These are phyloP conservation scores for Acrossocheilus wenchowensis DNA, from an alignment of 2,797 vertebrate species.

Conservation along the genomic window DNA sequence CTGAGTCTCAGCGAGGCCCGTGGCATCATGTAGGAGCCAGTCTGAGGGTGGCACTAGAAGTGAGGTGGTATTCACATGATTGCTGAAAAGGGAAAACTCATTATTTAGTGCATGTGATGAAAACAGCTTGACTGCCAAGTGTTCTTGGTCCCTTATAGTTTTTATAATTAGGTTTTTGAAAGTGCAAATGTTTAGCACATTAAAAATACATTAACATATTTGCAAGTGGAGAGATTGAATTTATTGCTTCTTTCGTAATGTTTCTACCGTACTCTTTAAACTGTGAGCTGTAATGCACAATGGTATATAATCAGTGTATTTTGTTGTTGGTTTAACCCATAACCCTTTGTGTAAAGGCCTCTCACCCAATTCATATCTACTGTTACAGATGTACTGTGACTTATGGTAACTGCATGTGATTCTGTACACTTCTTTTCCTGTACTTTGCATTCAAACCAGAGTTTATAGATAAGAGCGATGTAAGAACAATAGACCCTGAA, in stretches of 20 bases:
- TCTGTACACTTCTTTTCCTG: constrained; percentile 12
- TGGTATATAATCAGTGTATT: background rate
- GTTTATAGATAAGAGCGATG: constrained; percentile 42
- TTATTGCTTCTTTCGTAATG: background rate
- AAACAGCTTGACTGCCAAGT: background rate
- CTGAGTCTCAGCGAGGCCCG: constrained; percentile 67
- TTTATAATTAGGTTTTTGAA: background rate
- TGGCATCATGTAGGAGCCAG: constrained; percentile 58
- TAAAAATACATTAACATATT: constrained; percentile 21
- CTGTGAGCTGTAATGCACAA: background rate
- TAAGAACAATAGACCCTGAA: constrained; percentile 20
- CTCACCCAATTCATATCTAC: constrained; percentile 16
- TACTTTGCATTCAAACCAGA: constrained; percentile 33
- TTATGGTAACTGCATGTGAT: background rate
- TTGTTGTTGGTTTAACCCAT: background rate
- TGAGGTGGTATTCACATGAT: constrained; percentile 21
- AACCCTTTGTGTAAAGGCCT: background rate
- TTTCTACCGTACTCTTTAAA: background rate
- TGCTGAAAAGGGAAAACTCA: background rate
- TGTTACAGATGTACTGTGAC: background rate
- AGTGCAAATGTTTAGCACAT: constrained; percentile 8
- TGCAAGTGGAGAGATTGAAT: background rate
- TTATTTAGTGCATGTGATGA: background rate
- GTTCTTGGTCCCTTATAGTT: background rate
- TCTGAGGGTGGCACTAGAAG: constrained; percentile 59